A percentile compares a stretch with the other conserved stretches of the same genome.
phyloP scores from a whole-genome alignment of 2,888 invertebrate species.

The Theretra japonica region DNA sequence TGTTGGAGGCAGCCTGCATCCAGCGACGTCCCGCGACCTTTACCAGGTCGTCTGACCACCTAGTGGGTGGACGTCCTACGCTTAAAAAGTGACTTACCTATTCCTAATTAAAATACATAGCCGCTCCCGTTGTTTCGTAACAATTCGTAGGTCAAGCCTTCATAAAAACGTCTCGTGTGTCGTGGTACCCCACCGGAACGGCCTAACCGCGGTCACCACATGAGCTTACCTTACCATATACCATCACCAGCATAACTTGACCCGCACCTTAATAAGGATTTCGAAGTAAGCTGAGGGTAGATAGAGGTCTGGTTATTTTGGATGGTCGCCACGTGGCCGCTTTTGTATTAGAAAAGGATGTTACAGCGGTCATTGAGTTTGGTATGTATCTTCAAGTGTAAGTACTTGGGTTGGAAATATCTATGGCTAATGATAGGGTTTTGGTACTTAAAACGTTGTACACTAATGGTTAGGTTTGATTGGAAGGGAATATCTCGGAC shows the following conservation, averaged over 20 bases:
- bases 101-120: conserved; percentile 10
- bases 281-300: conserved; percentile 5
- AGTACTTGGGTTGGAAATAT: neutral
- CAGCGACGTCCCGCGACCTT: no score
- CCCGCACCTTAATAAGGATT: conserved; percentile 33
- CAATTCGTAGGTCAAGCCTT: conserved; percentile 31
- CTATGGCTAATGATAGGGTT: neutral
- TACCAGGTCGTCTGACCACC: no score
- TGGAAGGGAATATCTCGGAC: neutral
- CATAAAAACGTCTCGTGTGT: conserved; percentile 59
- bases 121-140: conserved; percentile 26
- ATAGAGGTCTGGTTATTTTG: conserved; percentile 31
- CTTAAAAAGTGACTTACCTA: no score
- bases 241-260: conserved; percentile 49
- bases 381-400: conserved; percentile 29
- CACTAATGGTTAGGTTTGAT: neutral
- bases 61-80: no score
- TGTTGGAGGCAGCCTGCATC: no score
- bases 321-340: conserved; percentile 47
- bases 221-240: conserved; percentile 63
- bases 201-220: conserved; percentile 66
- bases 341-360: conserved; percentile 51
- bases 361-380: conserved; percentile 43
- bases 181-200: conserved; percentile 76
- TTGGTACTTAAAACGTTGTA: neutral